Percentiles rank a stretch among this genome's conserved stretches.
Conservation (phyloP, 2,888 invertebrate species). For the Mactromeris polynyma region DNA sequence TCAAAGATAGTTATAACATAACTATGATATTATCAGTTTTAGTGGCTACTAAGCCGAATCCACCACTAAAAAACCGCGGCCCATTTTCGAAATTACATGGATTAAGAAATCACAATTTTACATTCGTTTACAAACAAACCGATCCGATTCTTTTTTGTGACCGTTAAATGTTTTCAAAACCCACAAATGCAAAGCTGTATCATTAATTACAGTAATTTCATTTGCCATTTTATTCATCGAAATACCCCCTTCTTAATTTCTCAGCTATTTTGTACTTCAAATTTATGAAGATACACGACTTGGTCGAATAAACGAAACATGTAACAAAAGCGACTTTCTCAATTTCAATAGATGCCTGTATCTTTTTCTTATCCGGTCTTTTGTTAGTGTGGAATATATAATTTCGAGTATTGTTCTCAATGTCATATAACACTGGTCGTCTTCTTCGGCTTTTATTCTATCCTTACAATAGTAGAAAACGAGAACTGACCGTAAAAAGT, state of each 20-base stretch:
- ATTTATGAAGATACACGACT: constrained; percentile 64
- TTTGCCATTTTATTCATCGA: constrained; percentile 16
- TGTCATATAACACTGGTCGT: constrained; percentile 51
- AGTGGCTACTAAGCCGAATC: too few species aligned
- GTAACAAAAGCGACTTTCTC: constrained; percentile 56
- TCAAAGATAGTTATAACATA: too few species aligned
- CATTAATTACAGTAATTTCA: constrained; percentile 7
- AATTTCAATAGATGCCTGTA: constrained; percentile 54
- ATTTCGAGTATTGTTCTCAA: constrained; percentile 61
- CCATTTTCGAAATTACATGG: background rate
- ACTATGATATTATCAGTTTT: too few species aligned
- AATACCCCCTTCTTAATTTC: background rate
- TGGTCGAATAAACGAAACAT: constrained; percentile 53
- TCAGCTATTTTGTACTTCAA: constrained; percentile 26
- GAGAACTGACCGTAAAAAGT: constrained; percentile 55
- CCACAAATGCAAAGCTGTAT: background rate
- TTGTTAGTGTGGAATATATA: constrained; percentile 64
- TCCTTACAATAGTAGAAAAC: constrained; percentile 53
- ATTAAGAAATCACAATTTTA: background rate
- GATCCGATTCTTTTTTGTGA: background rate
- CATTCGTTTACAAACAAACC: background rate
- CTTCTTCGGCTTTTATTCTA: constrained; percentile 29
- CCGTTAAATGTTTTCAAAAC: background rate
- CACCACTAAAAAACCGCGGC: too few species aligned
- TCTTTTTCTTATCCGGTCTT: constrained; percentile 66